Base-by-base conservation (phyloP, 2,797 vertebrate genomes). In the Sorex maritimensis region DNA sequence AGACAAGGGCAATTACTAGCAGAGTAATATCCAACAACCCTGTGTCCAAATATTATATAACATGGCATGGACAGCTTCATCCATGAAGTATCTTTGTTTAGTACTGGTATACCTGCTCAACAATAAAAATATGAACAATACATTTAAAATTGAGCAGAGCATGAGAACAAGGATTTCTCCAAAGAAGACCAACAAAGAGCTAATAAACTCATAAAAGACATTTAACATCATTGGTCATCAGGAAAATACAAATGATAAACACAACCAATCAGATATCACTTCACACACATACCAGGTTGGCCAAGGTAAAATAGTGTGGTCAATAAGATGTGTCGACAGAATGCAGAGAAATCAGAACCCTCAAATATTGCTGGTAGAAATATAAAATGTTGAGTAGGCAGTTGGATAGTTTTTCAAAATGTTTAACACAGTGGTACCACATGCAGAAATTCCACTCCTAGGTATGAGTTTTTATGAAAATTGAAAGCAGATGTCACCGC, bases 21-120 rank as follows among this genome's bases (percentile, higher is more conserved):
- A 65, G 21, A 86, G 67, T 14, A 55, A 63, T 4, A 24, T 38
- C 24, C 41, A 21, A 63, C 19, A 67, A 23, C 52, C 28, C 5
- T 23, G 6, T 13, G 61, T 67, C 49, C 77, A 15, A 34, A 85
- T 69, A 21, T 28, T 49, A 41, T 11, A 58, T 49, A 30, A 2
- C 23, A 10, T 12, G 83, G 74, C 24, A 68, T 1, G 28, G 0
- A 34, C 0, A 15, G 67, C 58, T 87, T 81, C 41, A 4, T 55
- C 84, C 52, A 17, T 8, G 21, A 86, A 88, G 21, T 28, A 73
- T 19, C 44, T 38, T 87, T 63, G 49, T 88, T 86, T 55, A 61
- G 71, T 44, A 63, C 78, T 46, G 71, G 61, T 65, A 65, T 77
- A 24, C 17, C 28, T 46, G 13, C 73, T 89, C 58, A 41, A 28